phyloP scores from a whole-genome alignment of 2,797 vertebrate species.

The Gallirallus australis region DNA sequence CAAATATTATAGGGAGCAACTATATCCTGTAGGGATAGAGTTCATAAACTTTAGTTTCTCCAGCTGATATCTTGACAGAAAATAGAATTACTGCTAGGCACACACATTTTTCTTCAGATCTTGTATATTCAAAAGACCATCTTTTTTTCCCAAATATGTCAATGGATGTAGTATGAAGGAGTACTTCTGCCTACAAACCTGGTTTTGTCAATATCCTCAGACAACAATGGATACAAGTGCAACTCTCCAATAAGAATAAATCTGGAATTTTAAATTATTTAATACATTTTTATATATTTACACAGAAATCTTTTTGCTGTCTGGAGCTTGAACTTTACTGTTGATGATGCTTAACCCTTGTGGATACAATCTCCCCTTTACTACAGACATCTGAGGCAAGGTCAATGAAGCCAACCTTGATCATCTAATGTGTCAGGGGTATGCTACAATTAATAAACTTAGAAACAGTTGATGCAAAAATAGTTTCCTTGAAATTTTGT shows the following conservation, averaged over 20 bases:
- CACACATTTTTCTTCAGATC: not conserved
- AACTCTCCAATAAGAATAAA: not conserved
- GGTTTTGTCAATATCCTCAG: not conserved
- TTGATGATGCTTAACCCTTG: accelerated
- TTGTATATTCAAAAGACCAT: not conserved
- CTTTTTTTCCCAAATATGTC: not conserved
- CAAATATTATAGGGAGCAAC: not conserved
- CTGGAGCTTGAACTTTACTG: not conserved
- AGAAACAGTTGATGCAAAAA: not conserved
- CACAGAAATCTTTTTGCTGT: not conserved
- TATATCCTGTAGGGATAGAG: not conserved
- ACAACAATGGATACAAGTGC: not conserved
- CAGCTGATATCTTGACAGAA: not conserved
- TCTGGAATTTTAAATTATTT: not conserved
- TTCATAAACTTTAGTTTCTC: not conserved
- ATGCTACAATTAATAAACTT: not conserved
- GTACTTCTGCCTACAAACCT: not conserved
- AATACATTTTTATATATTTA: not conserved
- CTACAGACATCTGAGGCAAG: not conserved
- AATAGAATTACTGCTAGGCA: not conserved
- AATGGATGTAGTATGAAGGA: not conserved
- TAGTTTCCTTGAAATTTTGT: not conserved
- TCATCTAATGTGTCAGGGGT: not conserved
- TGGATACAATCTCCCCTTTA: not conserved
- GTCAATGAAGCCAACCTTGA: not conserved